phyloP scores from a whole-genome alignment of 1,140 invertebrate genomes.

The Drosophila aff. region DNA sequence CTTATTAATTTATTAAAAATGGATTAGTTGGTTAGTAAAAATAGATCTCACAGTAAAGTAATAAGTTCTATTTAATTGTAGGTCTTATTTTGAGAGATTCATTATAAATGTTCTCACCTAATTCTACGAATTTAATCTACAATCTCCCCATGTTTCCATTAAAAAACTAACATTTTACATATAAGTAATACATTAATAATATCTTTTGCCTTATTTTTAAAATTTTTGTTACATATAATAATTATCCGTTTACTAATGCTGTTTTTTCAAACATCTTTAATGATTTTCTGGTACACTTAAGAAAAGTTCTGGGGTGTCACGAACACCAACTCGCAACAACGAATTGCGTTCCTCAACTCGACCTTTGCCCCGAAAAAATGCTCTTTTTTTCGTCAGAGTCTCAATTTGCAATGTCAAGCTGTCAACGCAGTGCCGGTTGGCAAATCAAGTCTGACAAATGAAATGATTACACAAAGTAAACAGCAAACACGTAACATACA shows the following conservation, averaged over 20 bases:
- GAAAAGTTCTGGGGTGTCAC: not conserved
- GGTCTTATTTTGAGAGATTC: too few relatives aligned
- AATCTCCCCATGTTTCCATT: not conserved
- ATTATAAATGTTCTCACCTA: too few relatives aligned
- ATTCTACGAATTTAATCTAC: too few relatives aligned
- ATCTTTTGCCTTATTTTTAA: not conserved
- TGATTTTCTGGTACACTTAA: not conserved
- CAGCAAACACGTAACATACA: slow-evolving; percentile 66
- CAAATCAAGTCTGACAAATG: slow-evolving; percentile 81
- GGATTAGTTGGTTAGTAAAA: too few relatives aligned
- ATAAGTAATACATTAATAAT: not conserved
- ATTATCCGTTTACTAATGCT: not conserved
- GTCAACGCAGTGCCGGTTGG: slow-evolving; percentile 57
- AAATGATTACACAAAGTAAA: slow-evolving; percentile 84
- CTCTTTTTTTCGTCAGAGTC: slow-evolving; percentile 14
- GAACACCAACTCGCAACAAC: not conserved
- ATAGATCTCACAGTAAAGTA: too few relatives aligned
- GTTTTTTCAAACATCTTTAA: not conserved
- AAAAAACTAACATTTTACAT: not conserved
- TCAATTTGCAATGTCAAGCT: slow-evolving; percentile 61
- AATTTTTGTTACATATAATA: too few relatives aligned
- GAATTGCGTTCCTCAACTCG: not conserved
- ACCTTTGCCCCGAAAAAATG: not conserved
- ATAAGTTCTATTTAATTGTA: too few relatives aligned
- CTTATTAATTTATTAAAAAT: too few relatives aligned